Evolutionary conservation across 53 echinoderm and acorn worm species (phyloP).

Genomic region (Mesocentrotus franciscanus): DNA sequence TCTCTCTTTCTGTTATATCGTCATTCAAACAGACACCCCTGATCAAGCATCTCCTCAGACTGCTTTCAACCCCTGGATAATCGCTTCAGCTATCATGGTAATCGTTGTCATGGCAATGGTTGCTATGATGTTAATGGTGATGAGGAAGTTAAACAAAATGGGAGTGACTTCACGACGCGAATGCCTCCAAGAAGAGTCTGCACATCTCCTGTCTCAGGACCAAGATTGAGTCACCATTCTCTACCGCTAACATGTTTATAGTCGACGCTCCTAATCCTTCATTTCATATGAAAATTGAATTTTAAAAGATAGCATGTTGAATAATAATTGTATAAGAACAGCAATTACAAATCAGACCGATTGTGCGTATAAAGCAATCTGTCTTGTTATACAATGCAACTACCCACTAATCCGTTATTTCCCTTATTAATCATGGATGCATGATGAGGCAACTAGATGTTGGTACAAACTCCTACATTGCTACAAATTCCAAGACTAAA

Average conservation of each 20-base stretch:
- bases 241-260: not conserved
- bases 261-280: not conserved
- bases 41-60: slow-evolving; percentile 5
- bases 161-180: not conserved
- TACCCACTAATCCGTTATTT: too few species aligned
- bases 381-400: too few species aligned
- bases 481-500: too few species aligned
- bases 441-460: too few species aligned
- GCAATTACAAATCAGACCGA: too few species aligned
- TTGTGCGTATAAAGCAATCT: too few species aligned
- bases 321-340: too few species aligned
- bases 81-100: slow-evolving; percentile 33
- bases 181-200: slow-evolving; percentile 49
- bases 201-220: slow-evolving; percentile 29
- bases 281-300: not conserved
- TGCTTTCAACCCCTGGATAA: slow-evolving; percentile 53
- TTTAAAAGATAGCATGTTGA: not conserved
- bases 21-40: not conserved
- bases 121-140: slow-evolving; percentile 37
- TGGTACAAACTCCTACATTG: too few species aligned
- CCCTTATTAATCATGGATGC: too few species aligned
- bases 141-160: slow-evolving; percentile 35
- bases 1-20: not conserved
- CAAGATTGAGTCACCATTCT: not conserved
- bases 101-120: slow-evolving; percentile 33